Conservation (phyloP, 2,888 invertebrate species). For the Lycaena phlaeas region DNA sequence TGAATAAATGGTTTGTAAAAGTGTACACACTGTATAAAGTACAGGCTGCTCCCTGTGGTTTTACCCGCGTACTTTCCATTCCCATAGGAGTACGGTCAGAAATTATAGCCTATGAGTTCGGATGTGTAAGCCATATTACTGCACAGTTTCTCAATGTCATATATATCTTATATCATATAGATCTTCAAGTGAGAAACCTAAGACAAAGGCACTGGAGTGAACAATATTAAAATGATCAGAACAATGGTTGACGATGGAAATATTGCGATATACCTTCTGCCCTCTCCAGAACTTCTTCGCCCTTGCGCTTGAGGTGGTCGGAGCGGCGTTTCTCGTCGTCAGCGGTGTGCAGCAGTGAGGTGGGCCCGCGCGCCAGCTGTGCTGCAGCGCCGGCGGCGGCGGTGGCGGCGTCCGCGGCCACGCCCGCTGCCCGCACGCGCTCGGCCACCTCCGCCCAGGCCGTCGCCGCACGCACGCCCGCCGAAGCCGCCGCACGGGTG, state of each 20-base stretch:
- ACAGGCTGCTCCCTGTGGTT: no score
- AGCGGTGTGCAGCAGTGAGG: constrained; percentile 37
- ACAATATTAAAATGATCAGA: not conserved
- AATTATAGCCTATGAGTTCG: no score
- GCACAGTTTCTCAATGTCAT: no score
- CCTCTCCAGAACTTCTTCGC: constrained; percentile 48
- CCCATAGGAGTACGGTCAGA: no score
- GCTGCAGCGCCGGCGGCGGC: constrained; percentile 41
- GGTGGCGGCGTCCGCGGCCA: constrained; percentile 46
- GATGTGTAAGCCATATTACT: no score
- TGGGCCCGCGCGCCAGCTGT: constrained; percentile 56
- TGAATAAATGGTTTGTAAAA: no score
- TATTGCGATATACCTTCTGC: constrained; percentile 49
- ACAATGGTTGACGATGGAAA: not conserved
- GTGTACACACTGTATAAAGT: no score
- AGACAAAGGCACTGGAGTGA: no score
- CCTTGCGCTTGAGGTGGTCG: constrained; percentile 64
- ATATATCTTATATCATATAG: no score
- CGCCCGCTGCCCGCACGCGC: constrained; percentile 47
- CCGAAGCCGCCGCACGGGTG: constrained; percentile 81
- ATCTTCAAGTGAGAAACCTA: no score
- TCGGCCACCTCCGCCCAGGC: constrained; percentile 76
- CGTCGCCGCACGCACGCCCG: constrained; percentile 78
- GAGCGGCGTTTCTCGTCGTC: constrained; percentile 67
- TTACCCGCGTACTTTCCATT: no score